Conservation (phyloP, 2,113 vertebrate species). For the Hystrix cristata region DNA sequence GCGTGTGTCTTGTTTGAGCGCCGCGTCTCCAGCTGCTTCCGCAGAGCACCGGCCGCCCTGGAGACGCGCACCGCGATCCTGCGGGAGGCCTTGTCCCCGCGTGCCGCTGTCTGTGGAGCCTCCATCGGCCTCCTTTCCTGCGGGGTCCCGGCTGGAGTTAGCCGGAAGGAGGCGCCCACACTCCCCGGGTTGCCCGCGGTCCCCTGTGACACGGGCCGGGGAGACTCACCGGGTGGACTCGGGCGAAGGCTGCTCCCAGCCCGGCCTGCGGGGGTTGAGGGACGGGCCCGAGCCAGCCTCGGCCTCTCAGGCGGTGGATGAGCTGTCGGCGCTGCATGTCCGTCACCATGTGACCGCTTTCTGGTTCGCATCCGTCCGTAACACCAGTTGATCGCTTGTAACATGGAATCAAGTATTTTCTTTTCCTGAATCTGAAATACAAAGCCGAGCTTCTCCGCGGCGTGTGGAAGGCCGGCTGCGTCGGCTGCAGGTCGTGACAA, state of each 20-base stretch:
- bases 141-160: not conserved
- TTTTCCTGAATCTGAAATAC: not conserved
- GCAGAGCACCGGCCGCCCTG: too few relatives aligned
- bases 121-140: not conserved
- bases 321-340: too few relatives aligned
- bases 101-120: too few relatives aligned
- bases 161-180: accelerated
- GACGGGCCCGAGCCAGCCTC: too few relatives aligned
- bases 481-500: accelerated
- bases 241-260: too few relatives aligned
- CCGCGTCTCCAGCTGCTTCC: not conserved
- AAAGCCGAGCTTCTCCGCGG: not conserved
- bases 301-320: accelerated
- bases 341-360: not conserved
- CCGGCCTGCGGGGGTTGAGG: too few relatives aligned
- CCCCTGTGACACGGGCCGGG: too few relatives aligned
- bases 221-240: too few relatives aligned
- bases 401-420: not conserved
- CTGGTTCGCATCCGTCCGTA: not conserved
- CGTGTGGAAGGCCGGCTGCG: not conserved
- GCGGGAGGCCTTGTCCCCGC: too few relatives aligned
- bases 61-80: too few relatives aligned
- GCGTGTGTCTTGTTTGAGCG: not conserved
- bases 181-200: too few relatives aligned
- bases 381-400: too few relatives aligned